Percentiles rank a stretch among this genome's conserved stretches.
Conservation (phyloP, 2,797 vertebrate genomes). For the Chrysocyon brachyurus region DNA sequence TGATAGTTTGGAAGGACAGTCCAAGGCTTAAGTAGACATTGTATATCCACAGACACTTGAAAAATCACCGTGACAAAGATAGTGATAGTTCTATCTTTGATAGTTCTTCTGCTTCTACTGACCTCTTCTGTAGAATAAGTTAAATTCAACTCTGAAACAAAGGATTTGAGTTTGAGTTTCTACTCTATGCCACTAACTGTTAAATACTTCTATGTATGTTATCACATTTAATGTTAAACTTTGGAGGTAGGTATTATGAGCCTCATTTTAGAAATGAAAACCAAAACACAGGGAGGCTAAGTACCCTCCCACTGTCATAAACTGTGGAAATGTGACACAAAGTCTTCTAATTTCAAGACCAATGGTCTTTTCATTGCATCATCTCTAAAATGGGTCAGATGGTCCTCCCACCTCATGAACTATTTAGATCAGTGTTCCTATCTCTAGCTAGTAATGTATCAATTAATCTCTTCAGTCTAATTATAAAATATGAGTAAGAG, state of each 20-base stretch:
- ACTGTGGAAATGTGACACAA: background rate
- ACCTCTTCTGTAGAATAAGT: background rate
- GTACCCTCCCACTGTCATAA: background rate
- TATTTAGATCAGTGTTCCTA: background rate
- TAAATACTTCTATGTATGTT: background rate
- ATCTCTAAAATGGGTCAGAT: background rate
- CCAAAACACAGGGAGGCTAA: background rate
- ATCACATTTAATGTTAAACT: background rate
- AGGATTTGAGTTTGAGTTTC: background rate
- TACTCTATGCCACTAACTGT: background rate
- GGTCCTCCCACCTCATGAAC: background rate
- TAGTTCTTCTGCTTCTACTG: background rate
- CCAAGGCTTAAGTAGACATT: background rate
- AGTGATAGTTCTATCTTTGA: background rate
- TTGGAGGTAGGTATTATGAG: background rate
- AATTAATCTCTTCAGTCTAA: background rate
- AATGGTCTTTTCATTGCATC: background rate
- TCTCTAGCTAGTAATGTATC: background rate
- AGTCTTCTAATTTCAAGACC: background rate
- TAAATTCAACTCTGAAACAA: conserved; percentile 3
- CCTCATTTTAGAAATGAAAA: background rate
- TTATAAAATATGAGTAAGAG: background rate
- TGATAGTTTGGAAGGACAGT: background rate
- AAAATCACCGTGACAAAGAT: background rate
- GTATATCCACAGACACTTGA: background rate